Evolutionary conservation across 2,113 vertebrate genomes (phyloP).

Genomic region (Anthoscopus minutus): DNA sequence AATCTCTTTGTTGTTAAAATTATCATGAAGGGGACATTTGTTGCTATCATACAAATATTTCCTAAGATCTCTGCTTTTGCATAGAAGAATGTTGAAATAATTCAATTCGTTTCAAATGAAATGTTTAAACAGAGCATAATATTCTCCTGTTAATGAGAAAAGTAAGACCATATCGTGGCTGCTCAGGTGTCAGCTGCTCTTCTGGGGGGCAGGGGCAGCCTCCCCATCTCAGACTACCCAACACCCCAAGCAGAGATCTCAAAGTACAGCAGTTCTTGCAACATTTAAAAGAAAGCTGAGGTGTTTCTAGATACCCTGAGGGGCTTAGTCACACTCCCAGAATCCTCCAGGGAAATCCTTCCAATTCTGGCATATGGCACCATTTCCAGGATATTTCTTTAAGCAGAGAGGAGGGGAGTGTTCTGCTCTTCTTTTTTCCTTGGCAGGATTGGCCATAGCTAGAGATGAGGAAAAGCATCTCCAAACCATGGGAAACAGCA

Average conservation of each 20-base stretch:
- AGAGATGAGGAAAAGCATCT: neutral
- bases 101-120: neutral
- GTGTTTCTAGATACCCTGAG: slow-evolving; percentile 15
- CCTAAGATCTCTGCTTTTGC: neutral
- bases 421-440: neutral
- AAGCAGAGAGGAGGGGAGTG: neutral
- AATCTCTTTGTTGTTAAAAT: neutral
- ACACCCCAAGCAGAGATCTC: neutral
- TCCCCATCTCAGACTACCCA: neutral
- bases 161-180: neutral
- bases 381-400: neutral
- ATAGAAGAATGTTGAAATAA: neutral
- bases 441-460: neutral
- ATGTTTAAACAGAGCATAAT: neutral
- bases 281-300: neutral
- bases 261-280: neutral
- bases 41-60: neutral
- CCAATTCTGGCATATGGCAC: neutral
- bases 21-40: neutral
- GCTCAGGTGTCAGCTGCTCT: neutral
- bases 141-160: neutral
- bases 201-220: neutral
- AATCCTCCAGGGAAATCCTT: neutral
- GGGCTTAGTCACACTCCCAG: neutral
- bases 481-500: neutral